Base-by-base conservation (phyloP, 2,888 invertebrate genomes). In the Volucella inanis region DNA sequence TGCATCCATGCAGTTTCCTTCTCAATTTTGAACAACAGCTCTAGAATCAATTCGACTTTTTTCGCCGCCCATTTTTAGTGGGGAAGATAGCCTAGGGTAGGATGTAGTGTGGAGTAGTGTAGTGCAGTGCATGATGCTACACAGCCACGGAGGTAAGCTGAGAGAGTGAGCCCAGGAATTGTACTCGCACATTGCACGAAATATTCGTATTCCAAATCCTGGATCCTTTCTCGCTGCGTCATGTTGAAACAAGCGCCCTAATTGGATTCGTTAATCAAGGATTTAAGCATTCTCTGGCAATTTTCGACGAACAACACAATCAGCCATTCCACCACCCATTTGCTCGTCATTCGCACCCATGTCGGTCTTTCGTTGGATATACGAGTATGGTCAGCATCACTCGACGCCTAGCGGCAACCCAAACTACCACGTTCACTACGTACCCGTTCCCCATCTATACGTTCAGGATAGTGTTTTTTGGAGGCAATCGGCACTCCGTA, bases 211-310 rank as follows among this genome's bases (percentile, higher is more conserved):
- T 87, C 76, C 72, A 83, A 83, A 77, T 79, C 87, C 83, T 76
- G 78, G 87, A 80, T 87, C 86, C 87, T 84, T 87, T 87, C 87
- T 81, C 87, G 84, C 80, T 87, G 86, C 87, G 83, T 87, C 87
- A 81, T 87, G 87, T 87, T 87, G 85, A 87, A 89, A 89, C 89
- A 88, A 88, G 88, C 87, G 87, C 88, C 87, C 88, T 88, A 89
- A 89, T 89, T 89, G 89, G 88, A 89, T 89, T 88, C 89, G 88
- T 89, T 89, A 88, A 89, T 89, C 88, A 89, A 88, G 88, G 88
- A 88, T 88, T 88, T 88, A 88, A 88, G 87, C 88, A 88, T 88
- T 88, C 88, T 88, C 88, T 88, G 88, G 88, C 88, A 87, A 88
- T 88, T 87, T 88, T 87, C 87, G 82, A 87, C 87, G 82, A 86